These are phyloP conservation scores for Sclerodermus sp. DNA, from an alignment of 2,888 invertebrate species.

Conservation along the genomic window DNA sequence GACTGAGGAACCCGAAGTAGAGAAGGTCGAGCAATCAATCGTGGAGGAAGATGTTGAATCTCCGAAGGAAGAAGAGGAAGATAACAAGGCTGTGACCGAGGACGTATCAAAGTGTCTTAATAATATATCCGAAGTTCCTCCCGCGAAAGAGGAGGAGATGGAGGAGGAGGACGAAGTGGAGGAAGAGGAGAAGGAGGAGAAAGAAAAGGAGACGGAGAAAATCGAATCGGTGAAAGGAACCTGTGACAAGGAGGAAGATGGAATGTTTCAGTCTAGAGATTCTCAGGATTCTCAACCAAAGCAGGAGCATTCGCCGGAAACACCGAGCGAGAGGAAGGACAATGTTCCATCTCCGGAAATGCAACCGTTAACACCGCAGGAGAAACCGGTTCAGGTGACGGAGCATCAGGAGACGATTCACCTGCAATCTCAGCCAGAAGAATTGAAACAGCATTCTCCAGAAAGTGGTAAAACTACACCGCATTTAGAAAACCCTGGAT, in stretches of 20 bases:
- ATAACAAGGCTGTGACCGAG: neutral
- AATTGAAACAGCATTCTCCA: slow-evolving; percentile 49
- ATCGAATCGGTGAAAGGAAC: slow-evolving; percentile 14
- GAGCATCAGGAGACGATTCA: slow-evolving; percentile 33
- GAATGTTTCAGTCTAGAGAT: neutral
- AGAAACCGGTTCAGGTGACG: slow-evolving; percentile 26
- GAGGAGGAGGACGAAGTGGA: neutral
- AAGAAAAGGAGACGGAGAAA: slow-evolving; percentile 32
- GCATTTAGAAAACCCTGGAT: slow-evolving; percentile 56
- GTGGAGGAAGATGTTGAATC: slow-evolving; percentile 27
- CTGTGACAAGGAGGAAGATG: slow-evolving; percentile 6
- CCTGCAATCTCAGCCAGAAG: slow-evolving; percentile 41
- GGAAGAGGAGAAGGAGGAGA: slow-evolving; percentile 18
- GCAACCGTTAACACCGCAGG: slow-evolving; percentile 37
- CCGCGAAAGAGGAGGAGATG: neutral
- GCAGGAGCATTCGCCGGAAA: neutral
- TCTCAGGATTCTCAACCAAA: neutral
- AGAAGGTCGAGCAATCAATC: slow-evolving; percentile 18
- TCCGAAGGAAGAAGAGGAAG: slow-evolving; percentile 23
- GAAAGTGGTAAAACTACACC: slow-evolving; percentile 58
- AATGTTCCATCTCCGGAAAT: slow-evolving; percentile 24
- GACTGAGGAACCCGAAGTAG: slow-evolving; percentile 39
- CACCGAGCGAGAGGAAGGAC: slow-evolving; percentile 19
- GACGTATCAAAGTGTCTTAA: slow-evolving; percentile 1
- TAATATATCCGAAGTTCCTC: neutral